Conservation (phyloP, 2,888 invertebrate species). For the Caenorhabditis drosophilae region DNA sequence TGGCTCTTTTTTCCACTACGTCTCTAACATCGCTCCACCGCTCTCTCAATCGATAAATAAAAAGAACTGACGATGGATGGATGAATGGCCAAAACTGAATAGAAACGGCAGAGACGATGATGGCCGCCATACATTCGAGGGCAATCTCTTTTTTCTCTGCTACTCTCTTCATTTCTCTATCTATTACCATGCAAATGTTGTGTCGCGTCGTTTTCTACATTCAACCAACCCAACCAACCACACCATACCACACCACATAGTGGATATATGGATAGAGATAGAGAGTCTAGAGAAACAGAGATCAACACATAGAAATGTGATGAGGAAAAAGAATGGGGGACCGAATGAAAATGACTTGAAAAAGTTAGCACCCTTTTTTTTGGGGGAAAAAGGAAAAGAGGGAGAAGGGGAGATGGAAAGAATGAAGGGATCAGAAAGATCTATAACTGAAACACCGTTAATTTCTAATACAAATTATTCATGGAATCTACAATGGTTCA, state of each 20-base stretch:
- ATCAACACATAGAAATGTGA: background rate
- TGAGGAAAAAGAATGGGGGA: slow-evolving; percentile 10
- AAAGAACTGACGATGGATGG: slow-evolving; percentile 16
- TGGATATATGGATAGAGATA: no score
- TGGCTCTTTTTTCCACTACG: slow-evolving; percentile 4
- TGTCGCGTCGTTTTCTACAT: slow-evolving; percentile 4
- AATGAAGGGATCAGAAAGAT: no score
- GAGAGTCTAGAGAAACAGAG: background rate
- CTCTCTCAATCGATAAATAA: slow-evolving; percentile 9
- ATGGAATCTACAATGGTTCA: no score
- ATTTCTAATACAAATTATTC: no score
- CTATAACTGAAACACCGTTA: no score
- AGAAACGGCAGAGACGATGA: background rate
- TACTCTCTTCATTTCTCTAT: slow-evolving; percentile 25
- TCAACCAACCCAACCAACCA: background rate
- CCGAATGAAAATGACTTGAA: slow-evolving; percentile 10
- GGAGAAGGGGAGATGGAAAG: no score
- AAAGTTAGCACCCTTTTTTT: no score
- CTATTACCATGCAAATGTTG: slow-evolving; percentile 38
- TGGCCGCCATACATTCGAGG: no score
- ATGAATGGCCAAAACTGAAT: slow-evolving; percentile 4
- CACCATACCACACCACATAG: no score
- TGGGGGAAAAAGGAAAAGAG: no score
- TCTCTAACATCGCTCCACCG: no score
- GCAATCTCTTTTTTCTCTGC: no score